phyloP scores from a whole-genome alignment of 92 coral and sea anemone genomes.

The Scolanthus callimorphus region DNA sequence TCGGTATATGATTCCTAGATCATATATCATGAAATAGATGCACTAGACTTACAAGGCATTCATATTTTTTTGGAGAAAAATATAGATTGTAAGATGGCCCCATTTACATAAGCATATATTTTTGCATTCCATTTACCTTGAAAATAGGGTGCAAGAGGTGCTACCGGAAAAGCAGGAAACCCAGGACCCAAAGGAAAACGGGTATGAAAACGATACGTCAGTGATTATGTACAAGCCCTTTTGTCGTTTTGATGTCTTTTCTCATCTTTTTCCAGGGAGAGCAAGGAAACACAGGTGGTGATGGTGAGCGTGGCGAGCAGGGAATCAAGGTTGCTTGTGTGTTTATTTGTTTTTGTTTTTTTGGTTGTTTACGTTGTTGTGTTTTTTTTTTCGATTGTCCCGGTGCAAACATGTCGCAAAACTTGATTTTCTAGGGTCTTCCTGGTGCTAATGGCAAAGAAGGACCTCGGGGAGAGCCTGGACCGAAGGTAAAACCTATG shows the following conservation, averaged over 20 bases:
- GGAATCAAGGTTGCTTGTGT: constrained; percentile 81
- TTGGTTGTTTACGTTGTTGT: too few species aligned
- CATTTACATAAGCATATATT: not conserved
- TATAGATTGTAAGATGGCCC: too few species aligned
- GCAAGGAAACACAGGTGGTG: constrained; percentile 47
- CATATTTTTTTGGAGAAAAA: too few species aligned
- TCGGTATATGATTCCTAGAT: too few species aligned
- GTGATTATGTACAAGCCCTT: too few species aligned
- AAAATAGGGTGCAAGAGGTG: constrained; percentile 32
- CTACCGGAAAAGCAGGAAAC: constrained; percentile 28
- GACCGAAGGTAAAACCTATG: constrained; percentile 68
- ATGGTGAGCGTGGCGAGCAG: constrained; percentile 43
- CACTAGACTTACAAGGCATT: too few species aligned
- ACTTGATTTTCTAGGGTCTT: constrained; percentile 67
- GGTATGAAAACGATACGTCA: constrained; percentile 22
- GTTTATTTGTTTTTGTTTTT: too few species aligned
- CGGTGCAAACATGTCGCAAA: too few species aligned
- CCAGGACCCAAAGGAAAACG: constrained; percentile 43
- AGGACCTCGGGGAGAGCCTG: constrained; percentile 52
- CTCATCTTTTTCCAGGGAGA: constrained; percentile 24
- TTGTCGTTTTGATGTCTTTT: too few species aligned
- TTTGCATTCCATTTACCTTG: not conserved
- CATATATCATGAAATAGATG: too few species aligned
- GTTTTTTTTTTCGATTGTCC: too few species aligned
- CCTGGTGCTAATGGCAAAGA: constrained; percentile 51